Percentiles rank a stretch among this genome's conserved stretches.
These are phyloP conservation scores for Paramormyrops kingsleyae DNA, from an alignment of 2,113 vertebrate genomes.

Conservation along the genomic window DNA sequence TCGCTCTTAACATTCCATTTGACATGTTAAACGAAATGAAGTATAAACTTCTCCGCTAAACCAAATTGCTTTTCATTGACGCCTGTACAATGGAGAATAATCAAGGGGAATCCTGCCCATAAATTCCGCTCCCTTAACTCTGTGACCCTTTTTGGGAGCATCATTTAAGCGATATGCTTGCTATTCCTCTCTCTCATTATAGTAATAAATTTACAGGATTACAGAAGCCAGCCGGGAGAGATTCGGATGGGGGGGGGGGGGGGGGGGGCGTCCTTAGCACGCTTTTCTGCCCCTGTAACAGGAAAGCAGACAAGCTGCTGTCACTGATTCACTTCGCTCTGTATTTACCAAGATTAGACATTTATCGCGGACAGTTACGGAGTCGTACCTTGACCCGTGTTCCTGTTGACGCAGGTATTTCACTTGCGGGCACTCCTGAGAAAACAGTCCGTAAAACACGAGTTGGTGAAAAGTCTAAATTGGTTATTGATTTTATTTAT, in stretches of 20 bases:
- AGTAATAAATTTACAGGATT: conserved; percentile 20
- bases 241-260: not conserved
- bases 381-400: not conserved
- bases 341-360: conserved; percentile 1
- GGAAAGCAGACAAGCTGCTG: not conserved
- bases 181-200: conserved; percentile 25
- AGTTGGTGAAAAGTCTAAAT: not conserved
- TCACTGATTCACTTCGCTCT: not conserved
- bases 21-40: conserved; percentile 64
- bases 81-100: conserved; percentile 60
- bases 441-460: not conserved
- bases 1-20: conserved; percentile 63
- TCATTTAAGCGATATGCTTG: conserved; percentile 14
- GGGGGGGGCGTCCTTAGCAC: not conserved
- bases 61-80: conserved; percentile 68
- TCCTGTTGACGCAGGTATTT: not conserved
- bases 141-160: conserved; percentile 21
- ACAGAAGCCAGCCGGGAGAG: not conserved
- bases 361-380: not conserved
- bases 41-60: conserved; percentile 71
- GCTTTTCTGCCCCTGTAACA: not conserved
- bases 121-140: conserved; percentile 22
- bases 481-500: not conserved
- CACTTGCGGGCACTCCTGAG: not conserved
- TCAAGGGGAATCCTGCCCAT: conserved; percentile 42